A percentile compares a stretch with the other conserved stretches of the same genome.
Evolutionary conservation across 92 coral and sea anemone genomes (phyloP).

Genomic region (Blastomussa wellsi): DNA sequence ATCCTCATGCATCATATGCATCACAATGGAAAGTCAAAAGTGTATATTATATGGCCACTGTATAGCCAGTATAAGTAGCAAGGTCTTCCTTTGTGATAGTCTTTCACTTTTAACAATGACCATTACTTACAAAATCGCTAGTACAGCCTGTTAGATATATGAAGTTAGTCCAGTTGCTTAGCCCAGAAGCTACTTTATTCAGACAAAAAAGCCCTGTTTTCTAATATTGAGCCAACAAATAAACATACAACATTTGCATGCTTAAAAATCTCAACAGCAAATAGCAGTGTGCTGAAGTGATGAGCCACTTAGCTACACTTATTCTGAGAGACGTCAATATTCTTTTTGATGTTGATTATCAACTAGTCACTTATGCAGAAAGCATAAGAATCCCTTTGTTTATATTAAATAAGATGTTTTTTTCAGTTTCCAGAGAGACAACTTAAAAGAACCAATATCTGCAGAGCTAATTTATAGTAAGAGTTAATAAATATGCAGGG

Average conservation of each 20-base stretch:
- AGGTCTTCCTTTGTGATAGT: neutral
- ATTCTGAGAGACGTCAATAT: neutral
- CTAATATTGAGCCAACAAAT: neutral
- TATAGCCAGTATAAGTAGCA: neutral
- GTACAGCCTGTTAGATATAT: neutral
- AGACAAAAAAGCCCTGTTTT: neutral
- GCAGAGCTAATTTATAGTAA: neutral
- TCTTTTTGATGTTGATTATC: neutral
- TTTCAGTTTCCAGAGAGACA: constrained; percentile 16
- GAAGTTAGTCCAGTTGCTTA: neutral
- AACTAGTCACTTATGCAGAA: neutral
- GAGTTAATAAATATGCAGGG: too few species aligned
- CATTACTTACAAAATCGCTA: neutral
- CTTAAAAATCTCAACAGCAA: constrained; percentile 9
- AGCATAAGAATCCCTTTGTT: constrained; percentile 7
- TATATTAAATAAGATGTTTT: neutral
- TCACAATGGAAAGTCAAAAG: neutral
- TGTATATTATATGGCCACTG: neutral
- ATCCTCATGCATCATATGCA: neutral
- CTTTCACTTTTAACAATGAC: neutral
- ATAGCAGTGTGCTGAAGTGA: neutral
- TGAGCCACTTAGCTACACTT: neutral
- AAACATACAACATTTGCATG: neutral
- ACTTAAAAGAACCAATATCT: constrained; percentile 20
- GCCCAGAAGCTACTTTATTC: neutral